Base-by-base conservation (phyloP, 1,140 invertebrate genomes). In the Drosophila bipectinata region DNA sequence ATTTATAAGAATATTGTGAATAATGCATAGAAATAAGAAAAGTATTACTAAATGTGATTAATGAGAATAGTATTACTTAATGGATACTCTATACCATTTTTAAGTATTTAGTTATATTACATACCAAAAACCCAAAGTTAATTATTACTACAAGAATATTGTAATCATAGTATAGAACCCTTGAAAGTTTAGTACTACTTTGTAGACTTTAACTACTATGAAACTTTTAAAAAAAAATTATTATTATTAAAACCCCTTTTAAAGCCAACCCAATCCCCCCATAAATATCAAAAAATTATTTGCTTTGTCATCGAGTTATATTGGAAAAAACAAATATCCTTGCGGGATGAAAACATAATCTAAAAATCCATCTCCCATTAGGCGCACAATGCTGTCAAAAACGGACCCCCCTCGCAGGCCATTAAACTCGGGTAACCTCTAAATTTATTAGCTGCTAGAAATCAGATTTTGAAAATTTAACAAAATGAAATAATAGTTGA, bases 401-500 rank as follows among this genome's bases (percentile, higher is more conserved):
- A 47, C 30, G 24, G 18, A 9, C 15, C 44, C 15, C 41, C 48
- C 12, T 14, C 49, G 28, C 30, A 57, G 63, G 56, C 37, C 45
- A 55, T 73, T 67, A 52, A 64, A 51, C 55, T 34, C 24, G 18
- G 24, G 6, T 9, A 51, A 51, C 39, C 58, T 67, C 10, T 12
- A 48, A 51, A 73, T 62, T 55, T 73, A 73, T 73, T 73, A 73
- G 69, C 58, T 63, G 32, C 37, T 34, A 63, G 44, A 73, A 53
- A 73, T 69, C 64, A 63, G 69, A 51, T 73, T 73, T 41, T 24
- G 32, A 26, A 69, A 69, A 71, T 49, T 71, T n/a, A 71, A 57
- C 67, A 57, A 71, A 71, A 71, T 48, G 26, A 57, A 71, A 57
- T 71, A 71, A 71, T 44, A 69, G 62, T 39, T 24, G 14, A 18